These are phyloP conservation scores for Parthenolecanium corni DNA, from an alignment of 2,888 invertebrate genomes.

Conservation along the genomic window DNA sequence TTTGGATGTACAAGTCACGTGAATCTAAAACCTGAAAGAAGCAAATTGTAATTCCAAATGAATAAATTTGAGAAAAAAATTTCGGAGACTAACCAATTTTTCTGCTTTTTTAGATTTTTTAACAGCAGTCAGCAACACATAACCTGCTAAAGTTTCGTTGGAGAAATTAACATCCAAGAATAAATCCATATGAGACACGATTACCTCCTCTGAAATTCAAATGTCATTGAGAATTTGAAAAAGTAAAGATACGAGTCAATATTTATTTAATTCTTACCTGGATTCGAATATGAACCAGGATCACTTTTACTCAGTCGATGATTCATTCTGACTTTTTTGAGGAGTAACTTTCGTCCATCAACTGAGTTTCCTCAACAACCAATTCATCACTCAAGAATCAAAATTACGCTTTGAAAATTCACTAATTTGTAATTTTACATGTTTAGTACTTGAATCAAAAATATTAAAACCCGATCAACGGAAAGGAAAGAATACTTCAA, in stretches of 20 bases:
- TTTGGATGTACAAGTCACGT: conserved; percentile 54
- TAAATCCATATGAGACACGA: conserved; percentile 53
- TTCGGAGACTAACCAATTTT: conserved; percentile 43
- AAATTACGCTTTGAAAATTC: no score
- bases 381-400: no score
- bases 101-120: conserved; percentile 44
- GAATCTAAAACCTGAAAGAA: conserved; percentile 60
- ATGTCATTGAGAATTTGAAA: background rate
- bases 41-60: background rate
- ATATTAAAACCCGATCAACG: no score
- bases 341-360: no score
- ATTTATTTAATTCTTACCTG: conserved; percentile 21
- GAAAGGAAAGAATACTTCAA: no score
- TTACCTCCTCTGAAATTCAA: conserved; percentile 48
- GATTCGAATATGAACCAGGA: conserved; percentile 30
- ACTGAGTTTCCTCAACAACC: no score
- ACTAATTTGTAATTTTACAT: no score
- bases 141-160: conserved; percentile 54
- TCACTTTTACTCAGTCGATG: conserved; percentile 26
- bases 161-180: conserved; percentile 59
- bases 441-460: no score
- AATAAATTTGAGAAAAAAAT: no score
- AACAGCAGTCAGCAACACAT: conserved; percentile 50
- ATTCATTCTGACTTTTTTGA: no score
- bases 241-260: background rate